phyloP scores from a whole-genome alignment of 2,113 vertebrate genomes.

The Phodopus roborovskii region DNA sequence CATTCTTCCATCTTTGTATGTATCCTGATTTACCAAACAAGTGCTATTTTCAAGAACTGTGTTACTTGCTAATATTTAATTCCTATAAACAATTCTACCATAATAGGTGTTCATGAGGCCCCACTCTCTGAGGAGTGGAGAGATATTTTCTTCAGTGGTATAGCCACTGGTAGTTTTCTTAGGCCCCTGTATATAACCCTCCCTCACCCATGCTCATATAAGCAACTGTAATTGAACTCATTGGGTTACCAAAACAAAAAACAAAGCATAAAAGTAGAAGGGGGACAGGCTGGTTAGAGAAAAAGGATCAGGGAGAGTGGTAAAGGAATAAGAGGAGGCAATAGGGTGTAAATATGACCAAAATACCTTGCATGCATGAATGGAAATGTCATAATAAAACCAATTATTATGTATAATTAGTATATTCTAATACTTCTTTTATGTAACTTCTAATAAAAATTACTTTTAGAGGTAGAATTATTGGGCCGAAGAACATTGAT shows the following conservation, averaged over 20 bases:
- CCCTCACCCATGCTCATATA: neutral
- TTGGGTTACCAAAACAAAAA: neutral
- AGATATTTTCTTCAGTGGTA: neutral
- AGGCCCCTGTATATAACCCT: neutral
- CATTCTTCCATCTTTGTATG: slow-evolving; percentile 48
- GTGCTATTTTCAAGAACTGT: neutral
- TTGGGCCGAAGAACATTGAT: slow-evolving; percentile 25
- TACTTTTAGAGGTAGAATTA: slow-evolving; percentile 55
- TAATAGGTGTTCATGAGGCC: neutral
- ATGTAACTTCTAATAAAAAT: slow-evolving; percentile 18
- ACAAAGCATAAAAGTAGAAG: neutral
- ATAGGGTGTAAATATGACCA: neutral
- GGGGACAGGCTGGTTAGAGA: neutral
- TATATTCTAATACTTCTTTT: slow-evolving; percentile 20
- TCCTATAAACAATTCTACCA: slow-evolving; percentile 48
- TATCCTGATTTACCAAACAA: neutral
- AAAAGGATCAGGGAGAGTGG: neutral
- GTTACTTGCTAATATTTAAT: slow-evolving; percentile 49
- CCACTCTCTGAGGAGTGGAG: neutral
- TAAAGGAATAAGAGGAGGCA: neutral
- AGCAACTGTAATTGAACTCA: neutral
- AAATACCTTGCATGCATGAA: neutral
- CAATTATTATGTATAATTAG: neutral
- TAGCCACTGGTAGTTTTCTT: neutral
- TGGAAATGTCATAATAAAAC: neutral